Base-by-base conservation (phyloP, 2,797 vertebrate genomes). In the Danio aesculapii region DNA sequence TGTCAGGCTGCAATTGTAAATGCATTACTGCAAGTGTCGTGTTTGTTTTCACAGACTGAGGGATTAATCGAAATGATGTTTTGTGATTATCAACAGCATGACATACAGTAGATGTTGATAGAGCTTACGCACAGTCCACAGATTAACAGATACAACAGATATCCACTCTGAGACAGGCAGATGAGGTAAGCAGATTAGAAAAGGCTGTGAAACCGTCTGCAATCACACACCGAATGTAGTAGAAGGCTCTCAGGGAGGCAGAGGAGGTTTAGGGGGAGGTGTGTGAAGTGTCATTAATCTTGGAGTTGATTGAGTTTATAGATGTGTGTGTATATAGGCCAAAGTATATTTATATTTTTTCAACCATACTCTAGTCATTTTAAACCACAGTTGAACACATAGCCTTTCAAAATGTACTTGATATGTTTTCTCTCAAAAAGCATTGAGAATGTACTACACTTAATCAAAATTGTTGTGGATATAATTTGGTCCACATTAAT, bases 221-320 rank as follows among this genome's bases (percentile, higher is more conserved):
- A 74, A 81, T 81, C 70, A 41, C 70, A 47, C 47, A 74, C 17
- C 16, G 7, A 73, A 80, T 49, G 41, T 39, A 52, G 77, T 53
- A 71, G 78, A 69, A 46, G 69, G 43, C 19, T 79, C 49, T 71
- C 57, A 30, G 52, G 77, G 50, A 64, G 41, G 59, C 59, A 80
- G 68, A 73, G 17, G 55, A 80, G 43, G 50, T 44, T 13, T 6
- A 17, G 77, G 58, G 55, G 58, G 9, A 71, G 57, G 47, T 30
- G 59, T 73, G 69, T 81, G 21, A 74, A 72, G 77, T 55, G 68
- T 72, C 68, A 79, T 74, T 73, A 66, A 68, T 78, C 59, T 58
- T 59, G 50, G n/a, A 59, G 68, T 64, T 69, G 63, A 75, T 63
- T 61, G 17, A 62, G 53, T 70, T 12, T 73, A 19, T 43, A 49